Conservation (phyloP, 1,140 invertebrate genomes). For the Bradynema listronoti region DNA sequence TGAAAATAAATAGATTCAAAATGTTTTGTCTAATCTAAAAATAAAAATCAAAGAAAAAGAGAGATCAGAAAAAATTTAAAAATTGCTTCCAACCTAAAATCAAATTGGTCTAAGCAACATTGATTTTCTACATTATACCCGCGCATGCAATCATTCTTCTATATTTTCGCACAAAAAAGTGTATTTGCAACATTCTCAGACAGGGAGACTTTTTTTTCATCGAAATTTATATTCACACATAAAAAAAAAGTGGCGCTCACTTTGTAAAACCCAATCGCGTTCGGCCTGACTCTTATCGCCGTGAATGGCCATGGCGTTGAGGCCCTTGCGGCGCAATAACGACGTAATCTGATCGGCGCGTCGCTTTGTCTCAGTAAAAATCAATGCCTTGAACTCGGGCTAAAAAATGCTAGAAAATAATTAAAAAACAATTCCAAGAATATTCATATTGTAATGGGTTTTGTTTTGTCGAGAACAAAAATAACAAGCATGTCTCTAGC, state of each 20-base stretch:
- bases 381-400: conserved; percentile 32
- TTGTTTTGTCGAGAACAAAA: conserved; percentile 12
- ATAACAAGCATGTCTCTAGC: conserved; percentile 8
- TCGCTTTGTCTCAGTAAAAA: conserved; percentile 84
- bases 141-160: conserved; percentile 75
- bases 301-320: conserved; percentile 74
- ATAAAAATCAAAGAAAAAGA: not conserved
- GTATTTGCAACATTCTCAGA: not conserved
- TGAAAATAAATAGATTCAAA: not conserved
- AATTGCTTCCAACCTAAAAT: no score
- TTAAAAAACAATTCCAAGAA: conserved; percentile 6
- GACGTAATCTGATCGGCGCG: conserved; percentile 84
- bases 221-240: conserved; percentile 58
- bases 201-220: not conserved
- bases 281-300: conserved; percentile 88
- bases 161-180: not conserved
- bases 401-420: conserved; percentile 21
- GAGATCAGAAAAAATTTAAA: conserved; percentile 5
- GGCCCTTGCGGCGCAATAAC: conserved; percentile 61
- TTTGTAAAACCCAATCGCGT: conserved; percentile 59
- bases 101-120: conserved; percentile 88
- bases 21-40: not conserved
- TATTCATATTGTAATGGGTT: not conserved
- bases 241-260: conserved; percentile 8
- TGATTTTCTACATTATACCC: conserved; percentile 82